Conservation (phyloP, 2,113 vertebrate genomes). For the Ochotona curzoniae region DNA sequence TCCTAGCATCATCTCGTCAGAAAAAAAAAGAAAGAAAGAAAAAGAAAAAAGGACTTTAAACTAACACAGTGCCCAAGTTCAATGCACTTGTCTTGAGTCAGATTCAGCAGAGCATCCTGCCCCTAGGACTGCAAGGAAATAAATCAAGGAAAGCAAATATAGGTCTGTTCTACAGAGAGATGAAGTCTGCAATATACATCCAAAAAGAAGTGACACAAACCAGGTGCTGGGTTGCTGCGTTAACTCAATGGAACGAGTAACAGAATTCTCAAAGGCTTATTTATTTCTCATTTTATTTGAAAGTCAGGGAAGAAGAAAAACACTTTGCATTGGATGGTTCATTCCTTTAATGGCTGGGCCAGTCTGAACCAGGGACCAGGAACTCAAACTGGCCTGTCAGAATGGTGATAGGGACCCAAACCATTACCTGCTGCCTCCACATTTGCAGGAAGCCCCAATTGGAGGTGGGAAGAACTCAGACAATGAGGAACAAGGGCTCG, state of each 20-base stretch:
- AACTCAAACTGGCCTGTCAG: too few relatives aligned
- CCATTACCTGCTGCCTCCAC: too few relatives aligned
- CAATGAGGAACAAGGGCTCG: too few relatives aligned
- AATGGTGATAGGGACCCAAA: too few relatives aligned
- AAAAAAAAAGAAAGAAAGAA: too few relatives aligned
- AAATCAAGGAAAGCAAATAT: slow-evolving; percentile 13
- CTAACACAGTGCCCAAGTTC: background rate
- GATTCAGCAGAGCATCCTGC: background rate
- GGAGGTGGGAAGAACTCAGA: too few relatives aligned
- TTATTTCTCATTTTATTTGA: too few relatives aligned
- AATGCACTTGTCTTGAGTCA: background rate
- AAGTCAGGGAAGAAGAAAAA: too few relatives aligned
- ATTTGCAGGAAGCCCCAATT: too few relatives aligned
- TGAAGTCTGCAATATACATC: background rate
- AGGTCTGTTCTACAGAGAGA: background rate
- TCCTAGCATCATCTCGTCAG: background rate
- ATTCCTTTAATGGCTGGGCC: too few relatives aligned
- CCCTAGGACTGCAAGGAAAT: background rate
- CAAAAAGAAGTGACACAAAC: background rate
- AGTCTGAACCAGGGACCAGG: too few relatives aligned
- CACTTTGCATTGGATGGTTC: too few relatives aligned
- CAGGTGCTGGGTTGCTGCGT: background rate
- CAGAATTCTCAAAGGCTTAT: background rate
- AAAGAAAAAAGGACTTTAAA: background rate
- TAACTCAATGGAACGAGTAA: slow-evolving; percentile 26